Evolutionary conservation across 2,113 vertebrate genomes (phyloP), one percentile per base, ranked within the genome.

Genomic region (Rhabdornis inornatus): DNA sequence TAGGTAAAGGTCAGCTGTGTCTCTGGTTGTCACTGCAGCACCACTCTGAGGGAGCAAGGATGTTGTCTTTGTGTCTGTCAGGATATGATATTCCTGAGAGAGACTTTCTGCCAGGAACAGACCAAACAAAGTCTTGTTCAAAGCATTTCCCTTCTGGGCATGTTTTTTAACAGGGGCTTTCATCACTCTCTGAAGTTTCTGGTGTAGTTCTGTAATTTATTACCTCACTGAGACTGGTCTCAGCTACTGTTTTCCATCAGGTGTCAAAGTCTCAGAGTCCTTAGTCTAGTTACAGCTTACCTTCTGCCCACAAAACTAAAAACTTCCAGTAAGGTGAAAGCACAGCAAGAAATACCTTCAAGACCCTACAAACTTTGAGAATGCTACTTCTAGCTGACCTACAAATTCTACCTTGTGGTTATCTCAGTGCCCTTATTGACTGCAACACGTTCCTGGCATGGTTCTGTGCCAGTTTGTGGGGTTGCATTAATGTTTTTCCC

Each of bases 391-490:
- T 81, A 25, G 16, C 47, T 91, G 61, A 56, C 37, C 40, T 82
- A 15, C 56, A 88, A 39, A 55, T 37, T 22, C n/a, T 85, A 3
- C 18, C 7, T 22, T 60, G 20, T 56, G 44, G 9, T 76, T 76
- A 15, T 57, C 27, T 56, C 37, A 17, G 53, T 25, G 27, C 37
- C 24, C 7, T 24, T 44, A 27, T 1, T 35, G 57, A 47, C 50
- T 37, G 23, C 4, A 53, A 17, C n/a, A 52, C 0, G 0, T 55
- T 70, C 12, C 35, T 78, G 50, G 23, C 20, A 28, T 28, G 8
- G 19, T 55, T 82, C 47, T 68, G 33, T 20, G 27, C 18, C 61
- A 28, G 16, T 63, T 77, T 63, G 14, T 59, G 35, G 42, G 16
- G 6, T 11, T 63, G 30, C 25, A 20, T 35, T 75, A 22, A 50